Evolutionary conservation across 2,797 vertebrate genomes (phyloP), one percentile per base, ranked within the genome.

Genomic region (Protonibea diacanthus): DNA sequence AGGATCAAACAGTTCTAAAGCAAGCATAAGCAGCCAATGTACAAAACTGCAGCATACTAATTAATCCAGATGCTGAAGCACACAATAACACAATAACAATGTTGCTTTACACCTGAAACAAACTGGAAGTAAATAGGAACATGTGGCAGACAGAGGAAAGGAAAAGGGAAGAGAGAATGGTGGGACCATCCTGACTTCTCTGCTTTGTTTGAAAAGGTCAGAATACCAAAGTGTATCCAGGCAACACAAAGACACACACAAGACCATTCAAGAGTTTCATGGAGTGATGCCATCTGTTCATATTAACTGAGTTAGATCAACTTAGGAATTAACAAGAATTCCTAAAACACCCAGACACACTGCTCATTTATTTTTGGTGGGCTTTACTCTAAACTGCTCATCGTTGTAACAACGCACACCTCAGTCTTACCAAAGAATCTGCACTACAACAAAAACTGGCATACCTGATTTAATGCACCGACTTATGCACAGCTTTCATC

Each of bases 161-260:
- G 21, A 57, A 38, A 52, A 52, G 27, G 2, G 3, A 42, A 10
- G 20, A 38, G 33, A 52, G n/a, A 69, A 78, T 20, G 45, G 38
- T 59, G 15, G 53, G 65, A 78, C 44, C 45, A 69, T 86, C 58
- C 51, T 67, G 27, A 13, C 59, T 47, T 49, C 29, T 59, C 79
- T 64, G 72, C 75, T 90, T 88, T 86, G 81, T 84, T 81, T 74
- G 56, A 92, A 92, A 38, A 94, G 88, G 90, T 93, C 92, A 84
- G 69, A 90, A 90, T 91, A 89, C 86, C 88, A 57, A 66, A 40
- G 73, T 76, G 91, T 84, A 79, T 89, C 88, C 55, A 74, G 49
- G 91, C 86, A 91, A 91, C 80, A 75, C 56, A 74, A 61, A 68
- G 42, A 80, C 69, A 67, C 68, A 77, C 61, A 53, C 51, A 45